Conservation (phyloP, 2,113 vertebrate species). For the Chlorodrepanis virens region DNA sequence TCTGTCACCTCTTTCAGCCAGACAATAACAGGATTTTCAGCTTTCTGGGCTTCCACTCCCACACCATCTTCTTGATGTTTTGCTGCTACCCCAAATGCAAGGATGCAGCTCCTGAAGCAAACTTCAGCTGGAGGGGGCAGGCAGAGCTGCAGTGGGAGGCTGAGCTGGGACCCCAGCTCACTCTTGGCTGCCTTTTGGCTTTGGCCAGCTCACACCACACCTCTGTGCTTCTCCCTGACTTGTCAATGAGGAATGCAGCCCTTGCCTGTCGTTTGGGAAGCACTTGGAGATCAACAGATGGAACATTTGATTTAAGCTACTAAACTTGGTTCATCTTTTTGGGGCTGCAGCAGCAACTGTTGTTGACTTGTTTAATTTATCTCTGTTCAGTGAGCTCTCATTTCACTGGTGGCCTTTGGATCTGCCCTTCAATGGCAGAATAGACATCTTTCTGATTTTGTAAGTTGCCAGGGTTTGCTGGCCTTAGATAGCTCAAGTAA, state of each 20-base stretch:
- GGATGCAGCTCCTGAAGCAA: neutral
- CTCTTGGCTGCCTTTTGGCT: neutral
- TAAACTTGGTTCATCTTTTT: neutral
- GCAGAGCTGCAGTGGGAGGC: neutral
- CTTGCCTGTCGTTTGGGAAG: neutral
- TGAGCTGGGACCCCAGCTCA: neutral
- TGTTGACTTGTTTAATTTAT: neutral
- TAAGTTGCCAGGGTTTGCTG: neutral
- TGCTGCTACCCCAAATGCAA: neutral
- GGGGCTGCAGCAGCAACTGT: neutral
- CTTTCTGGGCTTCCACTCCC: neutral
- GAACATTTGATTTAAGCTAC: neutral
- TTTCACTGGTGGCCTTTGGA: neutral
- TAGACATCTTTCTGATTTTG: neutral
- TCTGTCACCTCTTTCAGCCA: constrained; percentile 2
- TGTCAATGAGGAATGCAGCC: neutral
- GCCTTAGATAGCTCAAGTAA: neutral
- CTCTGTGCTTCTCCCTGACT: neutral
- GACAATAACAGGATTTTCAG: neutral
- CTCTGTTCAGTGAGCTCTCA: neutral
- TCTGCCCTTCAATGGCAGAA: neutral
- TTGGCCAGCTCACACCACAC: neutral
- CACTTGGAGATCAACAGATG: constrained; percentile 5
- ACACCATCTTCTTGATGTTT: neutral
- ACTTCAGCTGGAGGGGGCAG: neutral